Percentiles rank a stretch among this genome's conserved stretches.
phyloP scores from a whole-genome alignment of 2,113 vertebrate genomes.

The Corynorhinus townsendii region DNA sequence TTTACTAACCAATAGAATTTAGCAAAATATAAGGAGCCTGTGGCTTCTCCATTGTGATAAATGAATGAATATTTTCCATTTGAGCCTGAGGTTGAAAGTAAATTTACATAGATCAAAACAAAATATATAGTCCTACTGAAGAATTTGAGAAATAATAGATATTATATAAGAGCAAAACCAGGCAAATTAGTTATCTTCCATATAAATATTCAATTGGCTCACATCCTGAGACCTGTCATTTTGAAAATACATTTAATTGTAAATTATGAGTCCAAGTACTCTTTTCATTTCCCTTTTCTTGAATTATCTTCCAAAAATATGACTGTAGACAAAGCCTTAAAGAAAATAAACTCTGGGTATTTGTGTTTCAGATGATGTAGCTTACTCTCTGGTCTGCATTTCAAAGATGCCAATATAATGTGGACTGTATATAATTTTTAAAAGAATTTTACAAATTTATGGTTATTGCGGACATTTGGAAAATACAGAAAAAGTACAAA shows the following conservation, averaged over 20 bases:
- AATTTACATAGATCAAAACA: neutral
- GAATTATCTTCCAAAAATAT: neutral
- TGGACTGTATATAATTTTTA: neutral
- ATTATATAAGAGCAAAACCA: neutral
- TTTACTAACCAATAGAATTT: conserved; percentile 10
- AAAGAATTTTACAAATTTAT: neutral
- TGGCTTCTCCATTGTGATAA: neutral
- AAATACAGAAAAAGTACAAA: conserved; percentile 4
- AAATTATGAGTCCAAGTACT: neutral
- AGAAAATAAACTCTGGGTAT: neutral
- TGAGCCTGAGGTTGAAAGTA: neutral
- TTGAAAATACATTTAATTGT: neutral
- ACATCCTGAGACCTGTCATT: neutral
- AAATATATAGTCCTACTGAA: neutral
- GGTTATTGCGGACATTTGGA: neutral
- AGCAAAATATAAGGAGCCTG: neutral
- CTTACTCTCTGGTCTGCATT: neutral
- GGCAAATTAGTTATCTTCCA: neutral
- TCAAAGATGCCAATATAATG: neutral
- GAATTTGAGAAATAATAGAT: neutral
- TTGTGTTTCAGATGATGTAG: neutral
- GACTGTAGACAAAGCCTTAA: neutral
- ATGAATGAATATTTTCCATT: neutral
- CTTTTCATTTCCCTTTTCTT: neutral
- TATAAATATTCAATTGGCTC: neutral